phyloP scores from a whole-genome alignment of 2,113 vertebrate genomes.

The Illadopsis cleaveri region DNA sequence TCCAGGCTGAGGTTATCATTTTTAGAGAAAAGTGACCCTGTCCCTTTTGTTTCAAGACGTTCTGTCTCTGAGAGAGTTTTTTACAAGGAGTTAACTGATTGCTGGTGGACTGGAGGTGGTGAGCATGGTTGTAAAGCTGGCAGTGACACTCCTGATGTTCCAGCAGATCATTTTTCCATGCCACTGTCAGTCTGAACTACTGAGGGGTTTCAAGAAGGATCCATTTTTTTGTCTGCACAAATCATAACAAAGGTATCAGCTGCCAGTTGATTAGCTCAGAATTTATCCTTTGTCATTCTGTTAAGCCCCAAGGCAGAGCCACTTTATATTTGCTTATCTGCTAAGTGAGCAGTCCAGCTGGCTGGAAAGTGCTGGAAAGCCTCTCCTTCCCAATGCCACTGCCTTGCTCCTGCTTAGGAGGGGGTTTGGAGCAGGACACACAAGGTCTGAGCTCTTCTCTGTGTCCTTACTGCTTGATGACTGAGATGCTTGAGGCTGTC shows the following conservation, averaged over 20 bases:
- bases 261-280: conserved; percentile 6
- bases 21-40: not conserved
- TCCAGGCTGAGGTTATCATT: not conserved
- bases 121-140: not conserved
- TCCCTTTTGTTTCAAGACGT: not conserved
- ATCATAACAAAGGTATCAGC: conserved; percentile 23
- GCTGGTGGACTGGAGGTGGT: not conserved
- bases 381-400: not conserved
- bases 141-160: not conserved
- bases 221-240: not conserved
- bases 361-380: not conserved
- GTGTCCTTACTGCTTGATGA: not conserved
- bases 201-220: not conserved
- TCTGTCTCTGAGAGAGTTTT: not conserved
- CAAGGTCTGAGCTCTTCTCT: not conserved
- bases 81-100: conserved; percentile 25
- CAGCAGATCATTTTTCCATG: conserved; percentile 36
- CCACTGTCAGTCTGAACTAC: not conserved
- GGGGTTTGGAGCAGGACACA: not conserved
- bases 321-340: not conserved
- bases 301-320: not conserved
- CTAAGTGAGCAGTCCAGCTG: not conserved
- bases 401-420: not conserved
- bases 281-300: conserved; percentile 1
- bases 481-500: not conserved